phyloP scores from a whole-genome alignment of 2,113 vertebrate species.

The Perca schrenkii region DNA sequence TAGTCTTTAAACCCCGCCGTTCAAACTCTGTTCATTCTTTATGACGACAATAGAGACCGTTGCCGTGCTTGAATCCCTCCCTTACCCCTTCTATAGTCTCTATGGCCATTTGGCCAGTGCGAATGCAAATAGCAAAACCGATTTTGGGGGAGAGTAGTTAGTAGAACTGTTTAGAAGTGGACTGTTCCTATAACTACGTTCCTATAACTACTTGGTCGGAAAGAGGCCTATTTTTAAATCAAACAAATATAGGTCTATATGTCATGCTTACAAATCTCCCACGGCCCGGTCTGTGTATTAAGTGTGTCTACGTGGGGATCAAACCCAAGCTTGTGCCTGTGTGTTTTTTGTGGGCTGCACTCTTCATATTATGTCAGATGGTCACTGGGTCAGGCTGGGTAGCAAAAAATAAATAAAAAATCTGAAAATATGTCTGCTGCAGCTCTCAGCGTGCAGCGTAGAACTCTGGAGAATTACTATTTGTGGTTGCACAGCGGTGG shows the following conservation, averaged over 20 bases:
- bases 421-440: slow-evolving; percentile 21
- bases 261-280: not conserved
- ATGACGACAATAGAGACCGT: too few species aligned
- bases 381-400: slow-evolving; percentile 23
- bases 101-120: too few species aligned
- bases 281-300: not conserved
- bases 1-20: too few species aligned
- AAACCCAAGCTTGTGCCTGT: not conserved
- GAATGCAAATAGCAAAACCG: too few species aligned
- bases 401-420: not conserved
- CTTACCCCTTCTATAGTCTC: too few species aligned
- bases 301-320: not conserved
- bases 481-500: slow-evolving; percentile 37
- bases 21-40: too few species aligned
- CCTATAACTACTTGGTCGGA: too few species aligned
- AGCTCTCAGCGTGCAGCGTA: not conserved
- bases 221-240: not conserved
- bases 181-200: too few species aligned
- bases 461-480: not conserved
- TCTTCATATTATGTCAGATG: slow-evolving; percentile 2
- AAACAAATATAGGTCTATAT: not conserved
- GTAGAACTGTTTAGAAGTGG: too few species aligned
- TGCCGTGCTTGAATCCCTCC: too few species aligned
- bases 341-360: slow-evolving; percentile 14
- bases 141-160: too few species aligned